These are phyloP conservation scores for Sebastes trivittatus DNA, from an alignment of 2,797 vertebrate species.

Conservation along the genomic window DNA sequence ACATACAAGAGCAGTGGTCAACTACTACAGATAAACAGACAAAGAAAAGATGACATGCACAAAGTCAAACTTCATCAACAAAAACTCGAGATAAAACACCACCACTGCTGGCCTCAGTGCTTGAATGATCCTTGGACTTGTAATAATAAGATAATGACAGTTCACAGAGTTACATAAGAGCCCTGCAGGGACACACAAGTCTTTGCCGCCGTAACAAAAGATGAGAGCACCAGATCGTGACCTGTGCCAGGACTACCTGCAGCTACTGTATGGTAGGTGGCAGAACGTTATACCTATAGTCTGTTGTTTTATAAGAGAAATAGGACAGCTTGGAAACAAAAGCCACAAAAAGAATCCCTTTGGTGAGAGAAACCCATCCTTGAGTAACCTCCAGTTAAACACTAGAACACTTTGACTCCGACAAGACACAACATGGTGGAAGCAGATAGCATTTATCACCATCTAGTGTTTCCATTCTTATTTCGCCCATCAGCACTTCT, in stretches of 20 bases:
- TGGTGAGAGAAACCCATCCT: not conserved
- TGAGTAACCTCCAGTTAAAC: not conserved
- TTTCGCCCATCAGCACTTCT: slow-evolving; percentile 33
- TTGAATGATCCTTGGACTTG: not conserved
- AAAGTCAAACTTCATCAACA: not conserved
- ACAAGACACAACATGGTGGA: slow-evolving; percentile 59
- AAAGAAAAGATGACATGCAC: not conserved
- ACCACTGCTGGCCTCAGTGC: not conserved
- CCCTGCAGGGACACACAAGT: not conserved
- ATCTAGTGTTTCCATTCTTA: slow-evolving; percentile 7
- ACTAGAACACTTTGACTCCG: slow-evolving; percentile 25
- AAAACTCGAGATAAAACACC: not conserved
- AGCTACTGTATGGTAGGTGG: not conserved
- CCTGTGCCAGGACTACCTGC: not conserved
- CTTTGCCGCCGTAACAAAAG: not conserved
- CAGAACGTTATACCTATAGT: not conserved
- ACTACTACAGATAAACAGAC: not conserved
- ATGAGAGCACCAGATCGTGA: not conserved
- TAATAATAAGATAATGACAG: not conserved
- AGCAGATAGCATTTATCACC: slow-evolving; percentile 48
- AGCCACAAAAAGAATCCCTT: not conserved
- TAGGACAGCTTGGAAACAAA: not conserved
- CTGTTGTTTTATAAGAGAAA: not conserved
- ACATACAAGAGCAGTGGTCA: not conserved
- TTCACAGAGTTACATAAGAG: not conserved